Conservation (phyloP, 2,113 vertebrate species). For the Ceyx melanurus region DNA sequence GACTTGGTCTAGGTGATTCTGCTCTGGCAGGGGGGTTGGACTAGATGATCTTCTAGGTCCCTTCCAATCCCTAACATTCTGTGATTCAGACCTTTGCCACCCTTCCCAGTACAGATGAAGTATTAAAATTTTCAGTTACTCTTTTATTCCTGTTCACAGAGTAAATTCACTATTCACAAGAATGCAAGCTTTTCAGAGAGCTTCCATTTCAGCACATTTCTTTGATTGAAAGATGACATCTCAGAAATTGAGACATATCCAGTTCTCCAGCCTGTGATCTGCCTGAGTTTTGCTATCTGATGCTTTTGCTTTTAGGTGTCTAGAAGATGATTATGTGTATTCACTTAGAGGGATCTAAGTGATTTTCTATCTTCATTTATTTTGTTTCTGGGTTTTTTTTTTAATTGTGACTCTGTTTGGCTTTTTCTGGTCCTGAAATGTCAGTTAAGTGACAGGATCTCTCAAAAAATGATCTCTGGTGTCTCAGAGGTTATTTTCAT, state of each 20-base stretch:
- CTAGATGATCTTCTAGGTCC: no score
- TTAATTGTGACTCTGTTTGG: not conserved
- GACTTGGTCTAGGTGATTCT: no score
- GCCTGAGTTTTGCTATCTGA: not conserved
- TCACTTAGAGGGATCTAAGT: not conserved
- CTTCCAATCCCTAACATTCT: no score
- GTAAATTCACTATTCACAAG: not conserved
- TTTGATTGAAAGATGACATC: not conserved
- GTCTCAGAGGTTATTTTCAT: not conserved
- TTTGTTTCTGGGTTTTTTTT: not conserved
- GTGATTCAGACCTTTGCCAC: not conserved
- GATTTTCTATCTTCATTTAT: not conserved
- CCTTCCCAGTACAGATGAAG: accelerated
- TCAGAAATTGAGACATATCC: not conserved
- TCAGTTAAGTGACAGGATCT: not conserved
- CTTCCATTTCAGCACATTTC: not conserved
- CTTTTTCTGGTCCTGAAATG: not conserved
- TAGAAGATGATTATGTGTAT: not conserved
- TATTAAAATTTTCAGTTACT: not conserved
- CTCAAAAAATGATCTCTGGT: not conserved
- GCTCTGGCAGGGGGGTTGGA: no score
- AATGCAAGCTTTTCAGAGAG: not conserved
- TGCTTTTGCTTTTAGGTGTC: not conserved
- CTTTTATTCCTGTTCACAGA: not conserved
- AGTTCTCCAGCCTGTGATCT: not conserved